Evolutionary conservation across 2,113 vertebrate species (phyloP), one percentile per base, ranked within the genome.

Genomic region (Hippocampus barbouri): DNA sequence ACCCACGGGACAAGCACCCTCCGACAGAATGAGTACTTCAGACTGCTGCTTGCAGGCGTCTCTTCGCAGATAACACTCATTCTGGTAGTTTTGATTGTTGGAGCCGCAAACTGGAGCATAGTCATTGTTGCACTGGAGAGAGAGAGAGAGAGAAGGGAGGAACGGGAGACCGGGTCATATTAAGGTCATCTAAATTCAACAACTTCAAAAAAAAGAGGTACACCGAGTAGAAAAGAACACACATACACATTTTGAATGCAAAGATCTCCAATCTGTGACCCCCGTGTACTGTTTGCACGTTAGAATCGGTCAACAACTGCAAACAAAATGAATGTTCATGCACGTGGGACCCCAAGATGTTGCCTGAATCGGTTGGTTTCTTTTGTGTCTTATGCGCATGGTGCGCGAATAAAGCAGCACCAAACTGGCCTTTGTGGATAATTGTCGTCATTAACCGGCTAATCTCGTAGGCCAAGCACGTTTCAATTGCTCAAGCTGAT

Each of bases 1-100:
- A 98, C 97, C 97, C 7, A 94, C 91, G 10, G 96, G 95, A 82
- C 97, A 99, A 0, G 96, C 95, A 25, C 97, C 97, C 79, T 99
- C 96, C 0, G 96, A 96, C 76, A 92, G 89, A 69, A 95, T 93
- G 57, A 97, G 93, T 21, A 99, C 95, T 85, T 99, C 97, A 0
- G 94, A 95, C 90, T 99, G 97, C 85, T 95, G 96, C 83, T 98
- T 99, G 93, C 97, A 99, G 68, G 96, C 95, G n/a, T 97, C 96
- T 76, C 96, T 95, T 40, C 95, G 93, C 89, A 99, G 90, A 89
- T 95, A 98, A 85, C 97, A 99, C 56, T 98, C 96, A 0, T 98
- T 99, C 92, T 97, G 95, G 90, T 96, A 99, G 90, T 96, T 97
- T 89, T 98, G 95, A 0, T 96, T 97, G 54, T 97, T 98, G 91